These are phyloP conservation scores for Ataeniobius toweri DNA, from an alignment of 2,797 vertebrate species.

Conservation along the genomic window DNA sequence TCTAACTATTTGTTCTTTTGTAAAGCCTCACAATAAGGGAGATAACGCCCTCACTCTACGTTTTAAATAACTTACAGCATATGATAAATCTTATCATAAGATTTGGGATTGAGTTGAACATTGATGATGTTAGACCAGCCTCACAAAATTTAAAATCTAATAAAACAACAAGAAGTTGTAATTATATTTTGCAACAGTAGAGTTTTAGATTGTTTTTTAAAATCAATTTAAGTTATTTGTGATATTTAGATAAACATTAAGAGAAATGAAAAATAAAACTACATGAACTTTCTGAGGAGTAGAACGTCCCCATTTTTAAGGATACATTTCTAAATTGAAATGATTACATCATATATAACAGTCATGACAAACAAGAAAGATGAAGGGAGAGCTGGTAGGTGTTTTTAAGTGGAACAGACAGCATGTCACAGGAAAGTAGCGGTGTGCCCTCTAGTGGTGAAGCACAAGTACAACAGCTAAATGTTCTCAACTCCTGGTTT, in stretches of 20 bases:
- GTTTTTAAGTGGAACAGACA: conserved; percentile 15
- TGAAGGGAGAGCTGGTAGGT: conserved; percentile 6
- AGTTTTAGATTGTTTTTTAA: conserved; percentile 10
- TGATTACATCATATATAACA: background rate
- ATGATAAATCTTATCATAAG: conserved; percentile 34
- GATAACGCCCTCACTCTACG: conserved; percentile 36
- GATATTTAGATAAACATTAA: background rate
- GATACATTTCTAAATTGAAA: background rate
- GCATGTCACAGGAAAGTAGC: conserved; percentile 63
- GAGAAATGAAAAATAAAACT: background rate
- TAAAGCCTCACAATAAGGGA: conserved; percentile 46
- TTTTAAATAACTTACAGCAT: conserved; percentile 36
- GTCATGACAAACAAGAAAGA: background rate
- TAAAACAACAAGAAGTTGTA: conserved; percentile 5
- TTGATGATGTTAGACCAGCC: conserved; percentile 15
- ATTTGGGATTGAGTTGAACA: conserved; percentile 25
- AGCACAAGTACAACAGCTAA: conserved; percentile 25
- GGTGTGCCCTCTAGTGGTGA: conserved; percentile 80
- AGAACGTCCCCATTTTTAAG: background rate
- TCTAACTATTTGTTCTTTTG: conserved; percentile 54
- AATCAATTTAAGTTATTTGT: background rate
- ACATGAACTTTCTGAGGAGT: background rate
- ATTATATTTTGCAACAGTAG: background rate
- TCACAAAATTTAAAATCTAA: conserved; percentile 11
- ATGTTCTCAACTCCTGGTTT: background rate